Base-by-base conservation (phyloP, 2,797 vertebrate species). In the Pelodytes ibericus region DNA sequence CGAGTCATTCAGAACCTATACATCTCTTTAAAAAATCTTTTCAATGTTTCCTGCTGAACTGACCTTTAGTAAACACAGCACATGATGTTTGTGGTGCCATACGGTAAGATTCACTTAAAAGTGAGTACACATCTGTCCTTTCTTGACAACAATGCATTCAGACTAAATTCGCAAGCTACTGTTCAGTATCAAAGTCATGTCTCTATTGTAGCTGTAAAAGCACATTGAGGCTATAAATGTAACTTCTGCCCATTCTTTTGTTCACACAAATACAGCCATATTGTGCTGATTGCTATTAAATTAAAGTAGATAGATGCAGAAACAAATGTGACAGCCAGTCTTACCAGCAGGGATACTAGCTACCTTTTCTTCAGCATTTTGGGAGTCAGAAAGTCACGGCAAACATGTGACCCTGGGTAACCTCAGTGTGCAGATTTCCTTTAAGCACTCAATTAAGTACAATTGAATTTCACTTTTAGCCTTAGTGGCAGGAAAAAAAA, bases 251-350 rank as follows among this genome's bases (percentile, higher is more conserved):
- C 84, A 82, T 87, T 89, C 89, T 86, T 92, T 94, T 94, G 91
- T 94, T 81, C 72, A 62, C 86, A 84, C 89, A 88, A 90, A 90
- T 90, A 87, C 90, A 84, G 82, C 94, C 95, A 95, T 96, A 98
- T 97, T 95, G 96, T 95, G 91, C 89, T 88, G 91, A 92, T 92
- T 92, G 92, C 92, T 91, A 90, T 93, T 93, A 96, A 94, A 96
- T 97, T 97, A 95, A 94, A 94, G 91, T 88, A 92, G 92, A 95
- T 95, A 96, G 88, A 79, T 73, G 80, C 58, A 80, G 79, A 83
- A 83, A 91, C 89, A 90, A 91, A 90, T 18, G 86, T 77, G 64
- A 90, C 88, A 92, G 91, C 89, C 93, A 91, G 87, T 94, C 90
- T 85, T 91, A 87, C 85, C 94, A 89, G 94, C 86, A 84, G 94